Evolutionary conservation across 2,888 invertebrate species (phyloP).

Genomic region (Nomada hirtipes): DNA sequence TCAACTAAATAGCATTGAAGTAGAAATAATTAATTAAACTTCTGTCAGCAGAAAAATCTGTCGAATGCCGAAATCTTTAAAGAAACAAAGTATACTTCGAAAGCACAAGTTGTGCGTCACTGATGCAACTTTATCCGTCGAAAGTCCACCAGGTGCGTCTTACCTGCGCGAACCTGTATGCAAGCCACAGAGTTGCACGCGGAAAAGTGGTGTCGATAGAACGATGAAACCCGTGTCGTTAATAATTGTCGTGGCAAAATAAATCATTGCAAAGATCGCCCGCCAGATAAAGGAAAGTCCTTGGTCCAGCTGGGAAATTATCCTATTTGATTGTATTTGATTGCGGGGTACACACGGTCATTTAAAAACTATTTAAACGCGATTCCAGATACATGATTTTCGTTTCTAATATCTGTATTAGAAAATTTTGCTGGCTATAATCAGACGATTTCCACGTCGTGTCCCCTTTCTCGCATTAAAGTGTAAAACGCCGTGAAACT

Average conservation of each 20-base stretch:
- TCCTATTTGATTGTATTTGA: conserved; percentile 1
- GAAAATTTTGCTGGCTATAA: conserved; percentile 18
- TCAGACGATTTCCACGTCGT: conserved; percentile 20
- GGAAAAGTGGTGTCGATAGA: conserved; percentile 9
- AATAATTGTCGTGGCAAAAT: conserved; percentile 10
- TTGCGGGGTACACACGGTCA: conserved; percentile 25
- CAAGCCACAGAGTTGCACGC: not conserved
- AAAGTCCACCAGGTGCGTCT: conserved; percentile 14
- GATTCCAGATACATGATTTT: not conserved
- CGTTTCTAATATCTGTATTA: not conserved
- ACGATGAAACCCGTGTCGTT: conserved; percentile 10
- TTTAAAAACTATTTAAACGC: conserved; percentile 12
- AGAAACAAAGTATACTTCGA: no score
- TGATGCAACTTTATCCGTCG: conserved; percentile 18
- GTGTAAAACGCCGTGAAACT: conserved; percentile 4
- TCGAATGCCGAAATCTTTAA: no score
- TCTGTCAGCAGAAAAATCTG: no score
- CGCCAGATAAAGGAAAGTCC: conserved; percentile 16
- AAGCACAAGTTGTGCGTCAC: conserved; percentile 20
- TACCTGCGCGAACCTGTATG: not conserved
- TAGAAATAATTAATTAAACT: no score
- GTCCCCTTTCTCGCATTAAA: conserved; percentile 4
- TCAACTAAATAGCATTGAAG: no score
- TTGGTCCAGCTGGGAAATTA: conserved; percentile 22
- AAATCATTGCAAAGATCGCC: not conserved